Conservation (phyloP, 2,888 invertebrate species). For the Calameuta idolon region DNA sequence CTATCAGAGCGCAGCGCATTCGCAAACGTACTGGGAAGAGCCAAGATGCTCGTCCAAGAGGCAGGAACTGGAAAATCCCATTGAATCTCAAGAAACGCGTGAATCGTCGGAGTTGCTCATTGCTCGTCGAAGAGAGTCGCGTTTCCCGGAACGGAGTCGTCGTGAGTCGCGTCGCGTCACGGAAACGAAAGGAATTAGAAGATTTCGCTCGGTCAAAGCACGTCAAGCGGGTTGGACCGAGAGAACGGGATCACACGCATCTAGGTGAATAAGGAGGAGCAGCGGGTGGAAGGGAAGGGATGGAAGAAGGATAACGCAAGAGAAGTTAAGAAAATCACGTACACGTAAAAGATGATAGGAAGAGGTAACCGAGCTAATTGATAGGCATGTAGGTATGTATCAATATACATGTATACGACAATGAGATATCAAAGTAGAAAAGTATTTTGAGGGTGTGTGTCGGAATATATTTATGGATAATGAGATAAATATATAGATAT, state of each 20-base stretch:
- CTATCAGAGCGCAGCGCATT: no score
- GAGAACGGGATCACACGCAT: conserved; percentile 13
- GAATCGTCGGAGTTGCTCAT: no score
- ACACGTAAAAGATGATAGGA: not conserved
- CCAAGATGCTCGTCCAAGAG: no score
- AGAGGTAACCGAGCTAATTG: conserved; percentile 21
- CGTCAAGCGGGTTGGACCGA: conserved; percentile 5
- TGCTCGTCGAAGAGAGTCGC: no score
- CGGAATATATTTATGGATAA: conserved; percentile 11
- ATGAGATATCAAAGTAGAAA: conserved; percentile 15
- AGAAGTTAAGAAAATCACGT: conserved; percentile 16
- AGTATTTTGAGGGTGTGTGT: conserved; percentile 14
- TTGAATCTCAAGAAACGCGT: no score
- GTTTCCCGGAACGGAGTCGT: no score
- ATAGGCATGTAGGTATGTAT: conserved; percentile 24
- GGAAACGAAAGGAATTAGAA: no score
- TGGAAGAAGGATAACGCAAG: conserved; percentile 10
- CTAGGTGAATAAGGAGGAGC: conserved; percentile 16
- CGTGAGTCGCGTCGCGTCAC: no score
- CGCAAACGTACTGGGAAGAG: no score
- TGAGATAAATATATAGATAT: conserved; percentile 31
- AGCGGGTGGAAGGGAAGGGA: not conserved
- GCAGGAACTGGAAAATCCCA: no score
- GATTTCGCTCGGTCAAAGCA: conserved; percentile 15
- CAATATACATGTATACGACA: conserved; percentile 1